phyloP scores from a whole-genome alignment of 2,888 invertebrate genomes.

The Oscheius sp. region DNA sequence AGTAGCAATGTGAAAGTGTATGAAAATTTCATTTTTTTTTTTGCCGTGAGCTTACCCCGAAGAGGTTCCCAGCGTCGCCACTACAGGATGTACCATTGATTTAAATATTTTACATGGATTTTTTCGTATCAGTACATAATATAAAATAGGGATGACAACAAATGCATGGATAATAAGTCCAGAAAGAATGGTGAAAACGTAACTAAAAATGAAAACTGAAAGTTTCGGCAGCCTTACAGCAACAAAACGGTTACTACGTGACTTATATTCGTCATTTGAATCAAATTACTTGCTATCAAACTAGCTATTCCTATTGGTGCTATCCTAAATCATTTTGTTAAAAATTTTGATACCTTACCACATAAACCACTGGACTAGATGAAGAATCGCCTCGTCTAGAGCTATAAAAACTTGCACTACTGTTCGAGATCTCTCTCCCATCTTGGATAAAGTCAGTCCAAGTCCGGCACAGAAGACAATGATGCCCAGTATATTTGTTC shows the following conservation, averaged over 20 bases:
- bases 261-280: constrained; percentile 76
- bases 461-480: constrained; percentile 89
- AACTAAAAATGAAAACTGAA: constrained; percentile 59
- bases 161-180: constrained; percentile 76
- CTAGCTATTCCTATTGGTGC: constrained; percentile 79
- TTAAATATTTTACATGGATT: constrained; percentile 56
- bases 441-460: constrained; percentile 84
- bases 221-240: constrained; percentile 26
- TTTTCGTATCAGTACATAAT: constrained; percentile 74
- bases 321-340: constrained; percentile 73
- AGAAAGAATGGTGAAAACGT: constrained; percentile 75
- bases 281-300: constrained; percentile 78
- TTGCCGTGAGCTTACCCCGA: constrained; percentile 74
- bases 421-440: constrained; percentile 82
- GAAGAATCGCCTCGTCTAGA: constrained; percentile 87
- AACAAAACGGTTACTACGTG: constrained; percentile 67
- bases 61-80: constrained; percentile 77
- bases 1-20: too few relatives aligned
- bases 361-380: constrained; percentile 68
- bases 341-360: constrained; percentile 29
- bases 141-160: constrained; percentile 76
- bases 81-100: constrained; percentile 78
- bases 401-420: constrained; percentile 84
- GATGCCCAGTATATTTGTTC: constrained; percentile 80
- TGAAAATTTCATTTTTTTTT: background rate